Base-by-base conservation (phyloP, 2,888 invertebrate species). In the Andrena trimmerana region DNA sequence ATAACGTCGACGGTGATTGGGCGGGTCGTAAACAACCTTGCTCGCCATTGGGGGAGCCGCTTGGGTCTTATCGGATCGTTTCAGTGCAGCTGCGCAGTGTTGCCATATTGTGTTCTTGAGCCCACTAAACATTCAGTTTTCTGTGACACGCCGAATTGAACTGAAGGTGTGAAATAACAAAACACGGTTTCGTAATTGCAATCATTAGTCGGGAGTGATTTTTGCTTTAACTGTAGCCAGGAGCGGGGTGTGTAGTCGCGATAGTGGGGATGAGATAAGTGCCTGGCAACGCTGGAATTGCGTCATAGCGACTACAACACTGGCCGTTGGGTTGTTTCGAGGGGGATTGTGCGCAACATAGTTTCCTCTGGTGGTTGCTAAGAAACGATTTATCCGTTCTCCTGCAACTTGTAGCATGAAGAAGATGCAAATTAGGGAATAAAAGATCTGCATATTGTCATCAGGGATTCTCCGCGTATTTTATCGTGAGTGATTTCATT, bases 51-150 rank as follows among this genome's bases (percentile, higher is more conserved):
- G 81, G 1, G 0, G 13, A 66, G 13, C 0, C 1, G 0, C 60
- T 2, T 81, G 66, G 66, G 82, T 75, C 83, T 82, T 70, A 70
- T 70, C 83, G 24, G 33, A 33, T 52, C 57, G 48, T n/a, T 66
- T 29, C 36, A 60, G 36, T 66, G 36, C 13, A 20, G 27, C 36
- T n/a, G 5, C 33, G 27, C 54, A 36, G 63, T 29, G 81, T 70
- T 68, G 77, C 68, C 68, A 33, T 10, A 2, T 50, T 29, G 29
- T 50, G 50, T n/a, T 50, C 50, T 29, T 65, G 50, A 52, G 27
- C 27, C 76, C 57, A 8, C 65, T 6, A 54, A 33, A 77, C 50
- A 69, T 66, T 69, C 65, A 83, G 77, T 83, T 69, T 42, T 65
- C 52, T 20, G 27, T n/a, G 52, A n/a, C 48, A 42, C 78, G 52